Evolutionary conservation across 2,888 invertebrate genomes (phyloP).

Genomic region (Tetanocera ferruginea): DNA sequence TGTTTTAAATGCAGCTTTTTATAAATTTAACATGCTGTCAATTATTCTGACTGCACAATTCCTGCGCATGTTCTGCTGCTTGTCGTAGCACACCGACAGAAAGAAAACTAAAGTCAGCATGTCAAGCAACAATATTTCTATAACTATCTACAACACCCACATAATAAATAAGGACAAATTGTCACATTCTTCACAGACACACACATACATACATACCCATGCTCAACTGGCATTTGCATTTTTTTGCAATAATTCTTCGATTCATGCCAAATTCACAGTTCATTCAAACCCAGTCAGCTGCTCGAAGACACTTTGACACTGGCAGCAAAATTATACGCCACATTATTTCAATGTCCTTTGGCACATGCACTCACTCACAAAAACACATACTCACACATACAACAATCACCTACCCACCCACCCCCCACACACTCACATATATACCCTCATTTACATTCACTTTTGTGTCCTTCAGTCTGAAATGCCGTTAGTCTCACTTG

Average conservation of each 20-base stretch:
- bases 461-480: no score
- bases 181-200: not conserved
- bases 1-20: not conserved
- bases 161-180: slow-evolving; percentile 2
- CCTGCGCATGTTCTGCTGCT: no score
- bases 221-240: slow-evolving; percentile 32
- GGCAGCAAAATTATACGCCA: slow-evolving; percentile 21
- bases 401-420: no score
- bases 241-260: slow-evolving; percentile 19
- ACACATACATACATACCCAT: no score
- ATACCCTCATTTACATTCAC: no score
- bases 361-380: not conserved
- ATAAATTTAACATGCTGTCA: not conserved
- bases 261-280: not conserved
- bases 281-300: not conserved
- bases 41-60: not conserved
- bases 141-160: not conserved
- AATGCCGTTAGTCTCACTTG: not conserved
- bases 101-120: no score
- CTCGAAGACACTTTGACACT: slow-evolving; percentile 29
- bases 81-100: no score
- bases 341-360: slow-evolving; percentile 28
- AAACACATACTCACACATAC: not conserved
- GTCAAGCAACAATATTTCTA: not conserved
- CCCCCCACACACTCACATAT: no score